Base-by-base conservation (phyloP, 1,140 invertebrate species). In the Ditylenchus dipsaci region DNA sequence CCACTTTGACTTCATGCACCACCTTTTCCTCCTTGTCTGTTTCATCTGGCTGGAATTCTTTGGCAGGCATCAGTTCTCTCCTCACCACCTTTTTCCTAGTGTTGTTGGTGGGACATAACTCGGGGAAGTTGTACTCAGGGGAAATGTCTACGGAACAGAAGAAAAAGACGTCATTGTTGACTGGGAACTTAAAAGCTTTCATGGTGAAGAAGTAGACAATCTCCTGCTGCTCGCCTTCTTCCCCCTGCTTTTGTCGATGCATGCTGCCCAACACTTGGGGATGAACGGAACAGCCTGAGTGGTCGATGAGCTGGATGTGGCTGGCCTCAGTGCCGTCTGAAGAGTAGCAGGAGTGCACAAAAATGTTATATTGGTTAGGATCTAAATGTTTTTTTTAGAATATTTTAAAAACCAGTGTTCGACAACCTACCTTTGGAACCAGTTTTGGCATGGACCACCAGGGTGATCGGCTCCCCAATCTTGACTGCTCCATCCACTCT, bases 301-400 rank as follows among this genome's bases (percentile, higher is more conserved):
- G 69, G 62, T 78, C 77, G 45, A 79, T 78, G 17, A 78, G 65
- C 23, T 78, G 45, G 3, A 78, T 65, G 60, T 66, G 63, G 3
- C 62, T 78, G 33, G 63, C 64, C 29, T 76, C 75, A n/a, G 65
- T 66, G 17, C 76, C 77, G 61, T 81, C 78, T 8, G 79, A 71
- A 0, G 78, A 77, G 33, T 80, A 77, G 60, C 78, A 80, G 9
- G 74, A 77, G 57, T 80, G 78, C 8, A 81, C 78, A 62, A 80
- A 81, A 65, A 81, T 82, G 65, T 79, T 82, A 62, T 59, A 81
- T 53, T 77, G 65, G 13, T 65, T 64, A n/a, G 49, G 23, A 29
- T 72, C 77, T 78, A 58, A 65, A 57, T 1, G 19, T 17, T 56
- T 53, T 9, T 5, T 29, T 27, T 8, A 26, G 29, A 56, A 56